Base-by-base conservation (phyloP, 2,888 invertebrate genomes). In the Parnassius orleans region DNA sequence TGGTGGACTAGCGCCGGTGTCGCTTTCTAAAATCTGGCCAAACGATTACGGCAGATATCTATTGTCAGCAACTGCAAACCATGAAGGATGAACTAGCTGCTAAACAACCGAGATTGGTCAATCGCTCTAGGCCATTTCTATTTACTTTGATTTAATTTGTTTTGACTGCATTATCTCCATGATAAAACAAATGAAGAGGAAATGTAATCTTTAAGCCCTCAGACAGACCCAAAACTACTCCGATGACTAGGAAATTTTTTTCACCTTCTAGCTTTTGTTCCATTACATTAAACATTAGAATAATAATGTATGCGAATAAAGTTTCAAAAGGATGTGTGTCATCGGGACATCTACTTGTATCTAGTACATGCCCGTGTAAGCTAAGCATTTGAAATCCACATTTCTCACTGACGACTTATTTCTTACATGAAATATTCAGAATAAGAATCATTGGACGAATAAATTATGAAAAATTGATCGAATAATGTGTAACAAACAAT, bases 401-500 rank as follows among this genome's bases (percentile, higher is more conserved):
- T 55, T 59, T 56, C 43, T 41, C 11, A 52, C 46, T 61, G 53
- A 43, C 53, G 42, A 43, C 7, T 57, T 62, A 53, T 42, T 15
- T 56, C 15, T 42, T 15, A n/a, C 53, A 50, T 53, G 24, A 53
- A 64, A 33, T 43, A 43, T 64, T 57, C 60, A 33, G 47, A 42
- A 57, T 51, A 60, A 48, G 52, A 48, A 53, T 43, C 60, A 12
- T 42, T 50, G 41, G 14, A 46, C 50, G 47, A 48, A 57, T 64
- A 48, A 57, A 60, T 57, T 64, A 64, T 64, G 48, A 57, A 57
- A 41, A 60, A 60, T 43, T 51, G 48, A 47, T 60, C 42, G 64
- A 71, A 67, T 69, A 68, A 61, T 67, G 66, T 72, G 69, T 70
- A 65, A 68, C 65, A 70, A 73, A 69, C 70, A 71, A 71, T 74